Percentiles rank a stretch among this genome's conserved stretches.
These are phyloP conservation scores for Brenthis ino DNA, from an alignment of 2,888 invertebrate species.

Conservation along the genomic window DNA sequence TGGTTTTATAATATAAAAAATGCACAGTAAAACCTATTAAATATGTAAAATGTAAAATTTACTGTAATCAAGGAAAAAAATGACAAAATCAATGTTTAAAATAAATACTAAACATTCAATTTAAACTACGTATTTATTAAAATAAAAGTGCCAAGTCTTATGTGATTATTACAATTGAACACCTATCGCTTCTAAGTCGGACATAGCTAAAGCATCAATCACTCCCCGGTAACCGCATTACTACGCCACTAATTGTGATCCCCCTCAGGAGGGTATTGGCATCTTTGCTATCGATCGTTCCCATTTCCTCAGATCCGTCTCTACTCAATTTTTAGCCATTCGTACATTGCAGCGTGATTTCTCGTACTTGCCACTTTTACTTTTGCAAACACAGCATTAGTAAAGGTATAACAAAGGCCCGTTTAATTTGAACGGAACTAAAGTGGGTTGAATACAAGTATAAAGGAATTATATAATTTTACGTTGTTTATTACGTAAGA, in stretches of 20 bases:
- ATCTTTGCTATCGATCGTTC: conserved; percentile 58
- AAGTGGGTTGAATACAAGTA: conserved; percentile 63
- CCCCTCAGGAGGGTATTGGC: conserved; percentile 53
- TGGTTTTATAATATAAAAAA: too few relatives aligned
- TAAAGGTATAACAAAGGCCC: conserved; percentile 41
- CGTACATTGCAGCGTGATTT: conserved; percentile 63
- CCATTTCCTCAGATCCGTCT: conserved; percentile 43
- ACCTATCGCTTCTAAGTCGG: conserved; percentile 34
- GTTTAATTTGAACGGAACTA: conserved; percentile 53
- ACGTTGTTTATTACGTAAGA: conserved; percentile 58
- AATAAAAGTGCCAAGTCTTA: too few relatives aligned
- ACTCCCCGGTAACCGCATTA: conserved; percentile 64
- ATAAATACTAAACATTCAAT: too few relatives aligned
- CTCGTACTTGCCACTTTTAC: conserved; percentile 46
- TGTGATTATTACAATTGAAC: conserved; percentile 13
- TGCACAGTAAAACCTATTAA: too few relatives aligned
- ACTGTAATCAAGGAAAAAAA: too few relatives aligned
- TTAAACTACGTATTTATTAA: too few relatives aligned
- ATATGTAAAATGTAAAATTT: too few relatives aligned
- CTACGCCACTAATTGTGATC: conserved; percentile 72
- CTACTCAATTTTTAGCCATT: conserved; percentile 53
- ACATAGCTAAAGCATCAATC: conserved; percentile 55
- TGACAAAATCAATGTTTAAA: too few relatives aligned
- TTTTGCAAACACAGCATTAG: conserved; percentile 49
- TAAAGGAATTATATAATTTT: conserved; percentile 60